These are phyloP conservation scores for Urechis unicinctus DNA, from an alignment of 2,888 invertebrate species.

Conservation along the genomic window DNA sequence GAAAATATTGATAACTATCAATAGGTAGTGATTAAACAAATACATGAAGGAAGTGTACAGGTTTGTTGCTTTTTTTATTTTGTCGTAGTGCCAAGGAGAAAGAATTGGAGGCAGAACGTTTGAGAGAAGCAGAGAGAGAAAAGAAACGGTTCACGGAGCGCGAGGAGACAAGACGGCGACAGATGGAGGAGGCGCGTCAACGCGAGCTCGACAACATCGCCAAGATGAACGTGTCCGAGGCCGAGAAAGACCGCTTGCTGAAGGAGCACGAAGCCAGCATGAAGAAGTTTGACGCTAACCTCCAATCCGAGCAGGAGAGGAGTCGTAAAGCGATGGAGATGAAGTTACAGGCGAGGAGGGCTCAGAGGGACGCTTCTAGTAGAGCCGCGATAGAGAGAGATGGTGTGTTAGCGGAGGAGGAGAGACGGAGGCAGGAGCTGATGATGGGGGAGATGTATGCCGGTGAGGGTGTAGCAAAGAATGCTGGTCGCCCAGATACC, in stretches of 20 bases:
- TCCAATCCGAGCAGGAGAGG: conserved; percentile 29
- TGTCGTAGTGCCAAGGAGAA: conserved; percentile 29
- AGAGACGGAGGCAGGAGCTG: conserved; percentile 11
- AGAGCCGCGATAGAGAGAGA: conserved; percentile 7
- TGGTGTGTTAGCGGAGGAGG: conserved; percentile 5
- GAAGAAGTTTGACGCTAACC: conserved; percentile 26
- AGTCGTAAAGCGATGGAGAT: conserved; percentile 23
- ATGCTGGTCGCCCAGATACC: too few relatives aligned
- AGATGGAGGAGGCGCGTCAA: conserved; percentile 31
- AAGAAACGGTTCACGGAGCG: conserved; percentile 32
- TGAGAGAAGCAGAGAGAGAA: conserved; percentile 32
- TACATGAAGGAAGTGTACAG: too few relatives aligned
- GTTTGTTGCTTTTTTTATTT: too few relatives aligned
- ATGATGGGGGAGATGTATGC: too few relatives aligned
- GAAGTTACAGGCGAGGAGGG: neutral
- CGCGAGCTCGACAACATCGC: conserved; percentile 32
- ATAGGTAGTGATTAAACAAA: too few relatives aligned
- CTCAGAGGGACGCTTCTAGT: neutral
- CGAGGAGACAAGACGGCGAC: conserved; percentile 28
- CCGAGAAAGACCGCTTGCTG: conserved; percentile 33
- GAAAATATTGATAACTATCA: too few relatives aligned
- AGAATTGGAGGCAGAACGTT: conserved; percentile 33
- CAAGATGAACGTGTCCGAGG: conserved; percentile 18
- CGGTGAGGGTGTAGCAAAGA: too few relatives aligned
- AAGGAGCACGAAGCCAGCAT: conserved; percentile 36